These are phyloP conservation scores for Drosophila testacea DNA, from an alignment of 2,888 invertebrate genomes.

Conservation along the genomic window DNA sequence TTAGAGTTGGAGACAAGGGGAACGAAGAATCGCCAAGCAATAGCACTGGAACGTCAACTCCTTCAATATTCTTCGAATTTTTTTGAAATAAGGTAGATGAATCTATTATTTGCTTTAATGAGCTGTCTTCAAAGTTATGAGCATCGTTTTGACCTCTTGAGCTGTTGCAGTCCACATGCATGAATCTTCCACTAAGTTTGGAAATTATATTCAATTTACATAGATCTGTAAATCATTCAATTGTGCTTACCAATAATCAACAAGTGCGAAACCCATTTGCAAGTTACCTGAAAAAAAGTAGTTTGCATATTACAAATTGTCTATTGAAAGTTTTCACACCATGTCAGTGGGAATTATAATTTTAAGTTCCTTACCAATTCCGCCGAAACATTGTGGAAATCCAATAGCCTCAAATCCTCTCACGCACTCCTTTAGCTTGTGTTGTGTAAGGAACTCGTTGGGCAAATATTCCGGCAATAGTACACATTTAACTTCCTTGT, in stretches of 20 bases:
- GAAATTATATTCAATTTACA: neutral
- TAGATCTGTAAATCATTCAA: neutral
- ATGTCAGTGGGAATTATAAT: too few relatives aligned
- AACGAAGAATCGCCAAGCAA: conserved; percentile 2
- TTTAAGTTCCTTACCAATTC: conserved; percentile 4
- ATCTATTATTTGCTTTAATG: conserved; percentile 1
- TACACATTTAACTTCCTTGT: neutral
- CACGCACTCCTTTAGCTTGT: neutral
- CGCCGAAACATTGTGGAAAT: conserved; percentile 17
- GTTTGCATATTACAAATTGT: neutral
- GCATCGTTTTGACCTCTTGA: neutral
- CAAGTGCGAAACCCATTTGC: conserved; percentile 5
- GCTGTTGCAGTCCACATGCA: neutral
- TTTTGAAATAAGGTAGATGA: neutral
- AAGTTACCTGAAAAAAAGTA: neutral
- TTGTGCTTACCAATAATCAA: conserved; percentile 6
- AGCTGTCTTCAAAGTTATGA: neutral
- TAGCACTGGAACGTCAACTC: neutral
- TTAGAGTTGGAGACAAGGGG: conserved; percentile 1
- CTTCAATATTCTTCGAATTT: neutral
- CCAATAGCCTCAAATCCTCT: neutral
- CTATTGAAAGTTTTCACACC: neutral
- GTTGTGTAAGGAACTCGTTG: conserved; percentile 4
- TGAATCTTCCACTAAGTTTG: conserved; percentile 8
- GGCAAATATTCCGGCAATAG: neutral